Evolutionary conservation across 2,888 invertebrate genomes (phyloP), one percentile per base, ranked within the genome.

Genomic region (Steinernema carpocapsae): DNA sequence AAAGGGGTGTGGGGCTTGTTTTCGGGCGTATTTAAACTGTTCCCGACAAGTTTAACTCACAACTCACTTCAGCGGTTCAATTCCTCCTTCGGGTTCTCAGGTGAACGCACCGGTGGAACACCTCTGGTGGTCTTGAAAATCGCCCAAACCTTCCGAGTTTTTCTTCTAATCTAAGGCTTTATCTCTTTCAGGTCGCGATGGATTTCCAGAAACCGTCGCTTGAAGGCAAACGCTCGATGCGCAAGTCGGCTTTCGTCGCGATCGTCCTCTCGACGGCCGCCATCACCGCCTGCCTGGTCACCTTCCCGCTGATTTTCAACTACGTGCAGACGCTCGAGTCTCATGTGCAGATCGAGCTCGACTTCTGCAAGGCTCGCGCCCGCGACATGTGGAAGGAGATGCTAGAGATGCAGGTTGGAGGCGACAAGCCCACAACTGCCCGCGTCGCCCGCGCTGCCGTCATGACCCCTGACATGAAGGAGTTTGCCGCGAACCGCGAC

Each of bases 341-440:
- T 6, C 64, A 64, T 17, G 64, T 64, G 32, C 64, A 64, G 64
- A 64, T 64, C 64, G 72, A 70, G 70, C 12, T 73, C 59, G 45
- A 43, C 59, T 29, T 24, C 76, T 26, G 73, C 74, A 42, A 75
- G 56, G 46, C 59, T 29, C 43, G 32, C 10, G 56, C 51, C 43
- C 52, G 52, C 24, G 43, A 45, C 59, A 73, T 73, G 56, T 59
- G 56, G 73, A 73, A 56, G 59, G 43, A 45, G 64, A 73, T 59
- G 73, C 73, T 42, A 19, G 64, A 73, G 71, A 26, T 73, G 71
- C 72, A 70, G 43, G 70, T 72, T 26, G 29, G 70, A 71, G 17
- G 72, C 32, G 29, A 70, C 71, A 22, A 37, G 37, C 42, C 71
- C 32, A 46, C 59, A 29, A 26, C 32, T 74, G 46, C 37, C 74